Evolutionary conservation across 2,888 invertebrate genomes (phyloP).

Genomic region (Chaitophorus viminalis): DNA sequence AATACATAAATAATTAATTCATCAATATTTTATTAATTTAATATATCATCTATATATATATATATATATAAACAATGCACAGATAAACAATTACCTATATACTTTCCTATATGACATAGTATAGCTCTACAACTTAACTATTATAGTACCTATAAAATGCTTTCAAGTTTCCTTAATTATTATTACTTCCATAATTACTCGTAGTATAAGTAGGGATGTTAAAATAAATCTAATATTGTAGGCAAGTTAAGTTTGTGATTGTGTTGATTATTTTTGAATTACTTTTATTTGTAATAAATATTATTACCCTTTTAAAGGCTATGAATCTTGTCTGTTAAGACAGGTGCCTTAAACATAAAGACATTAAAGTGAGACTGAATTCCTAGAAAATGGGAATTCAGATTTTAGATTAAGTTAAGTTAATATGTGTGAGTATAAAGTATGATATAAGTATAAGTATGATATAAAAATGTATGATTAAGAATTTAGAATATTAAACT

Average conservation of each 20-base stretch:
- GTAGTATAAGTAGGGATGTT: neutral
- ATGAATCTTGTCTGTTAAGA: constrained; percentile 3
- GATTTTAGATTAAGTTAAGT: constrained; percentile 44
- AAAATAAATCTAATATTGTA: neutral
- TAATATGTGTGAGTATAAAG: neutral
- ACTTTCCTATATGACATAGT: neutral
- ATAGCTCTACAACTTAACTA: neutral
- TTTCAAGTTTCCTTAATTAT: neutral
- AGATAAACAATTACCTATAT: neutral
- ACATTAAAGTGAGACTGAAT: constrained; percentile 57
- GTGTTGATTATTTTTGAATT: constrained; percentile 33
- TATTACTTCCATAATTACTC: too few relatives aligned
- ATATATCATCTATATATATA: too few relatives aligned
- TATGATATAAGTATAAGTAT: too few relatives aligned
- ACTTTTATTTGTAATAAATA: constrained; percentile 55
- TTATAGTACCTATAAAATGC: neutral
- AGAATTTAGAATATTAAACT: neutral
- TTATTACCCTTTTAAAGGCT: constrained; percentile 58
- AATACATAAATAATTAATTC: neutral
- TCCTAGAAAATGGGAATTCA: constrained; percentile 9
- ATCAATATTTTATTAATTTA: neutral
- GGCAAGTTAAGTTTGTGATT: constrained; percentile 17
- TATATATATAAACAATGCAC: neutral
- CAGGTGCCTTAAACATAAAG: constrained; percentile 46
- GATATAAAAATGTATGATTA: neutral